Conservation (phyloP, 2,888 invertebrate species). For the Stratiomys singularior region DNA sequence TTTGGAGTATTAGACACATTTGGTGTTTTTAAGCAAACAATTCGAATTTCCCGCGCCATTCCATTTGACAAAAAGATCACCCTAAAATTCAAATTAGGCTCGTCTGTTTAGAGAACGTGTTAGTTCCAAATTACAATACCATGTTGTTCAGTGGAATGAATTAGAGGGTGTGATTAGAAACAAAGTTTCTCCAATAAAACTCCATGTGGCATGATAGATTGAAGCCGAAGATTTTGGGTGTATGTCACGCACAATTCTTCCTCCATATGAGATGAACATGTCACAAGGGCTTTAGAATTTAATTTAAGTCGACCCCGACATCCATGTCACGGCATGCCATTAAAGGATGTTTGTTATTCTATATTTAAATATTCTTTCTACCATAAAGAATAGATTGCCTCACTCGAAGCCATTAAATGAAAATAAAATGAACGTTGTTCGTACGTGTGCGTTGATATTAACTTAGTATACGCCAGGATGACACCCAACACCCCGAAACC, state of each 20-base stretch:
- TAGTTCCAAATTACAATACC: background rate
- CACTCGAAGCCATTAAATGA: background rate
- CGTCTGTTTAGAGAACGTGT: conserved; percentile 12
- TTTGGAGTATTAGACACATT: conserved; percentile 5
- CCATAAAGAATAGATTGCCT: background rate
- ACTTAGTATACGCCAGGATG: background rate
- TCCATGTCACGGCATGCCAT: background rate
- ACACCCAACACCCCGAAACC: background rate
- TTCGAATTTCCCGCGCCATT: background rate
- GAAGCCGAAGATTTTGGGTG: background rate
- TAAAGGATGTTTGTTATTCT: background rate
- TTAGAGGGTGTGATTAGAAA: conserved; percentile 3
- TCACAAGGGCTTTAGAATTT: background rate
- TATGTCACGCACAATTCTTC: background rate
- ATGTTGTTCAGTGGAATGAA: background rate
- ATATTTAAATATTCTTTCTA: background rate
- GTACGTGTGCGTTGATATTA: background rate
- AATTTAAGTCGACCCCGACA: background rate
- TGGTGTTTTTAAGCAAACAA: background rate
- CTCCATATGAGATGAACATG: background rate
- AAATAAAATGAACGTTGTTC: background rate
- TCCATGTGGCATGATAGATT: conserved; percentile 2
- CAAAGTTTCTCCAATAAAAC: background rate
- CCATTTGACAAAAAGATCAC: background rate
- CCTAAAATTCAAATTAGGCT: conserved; percentile 16